Base-by-base conservation (phyloP, 1,140 invertebrate species). In the Meteorus sp. region DNA sequence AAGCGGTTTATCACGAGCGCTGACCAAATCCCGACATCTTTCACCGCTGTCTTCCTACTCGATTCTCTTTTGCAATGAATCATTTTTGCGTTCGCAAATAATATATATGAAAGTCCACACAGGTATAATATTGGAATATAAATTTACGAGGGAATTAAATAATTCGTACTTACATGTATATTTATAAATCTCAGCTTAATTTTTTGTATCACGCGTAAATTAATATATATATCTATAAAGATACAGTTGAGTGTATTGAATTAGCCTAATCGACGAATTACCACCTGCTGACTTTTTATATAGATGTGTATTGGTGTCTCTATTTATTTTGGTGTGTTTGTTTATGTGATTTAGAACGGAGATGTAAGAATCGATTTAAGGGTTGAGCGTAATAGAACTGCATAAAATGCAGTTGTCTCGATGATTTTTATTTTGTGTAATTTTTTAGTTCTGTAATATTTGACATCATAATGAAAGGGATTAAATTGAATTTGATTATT, bases 1-100 rank as follows among this genome's bases (percentile, higher is more conserved):
- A 29, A 66, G 71, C 68, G 39, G 63, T n/a, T n/a, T n/a, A n/a
- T 62, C 57, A 63, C 61, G 68, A 66, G 51, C 53, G 53, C 17
- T 45, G 60, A 29, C 60, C 67, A 59, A 71, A 72, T 71, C 43
- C 27, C 27, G 27, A 29, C 27, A 29, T 19, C 29, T 51, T 37
- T 17, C 33, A 56, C 39, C 19, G 23, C n/a, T 44, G 39, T 37
- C 43, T 54, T 37, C 13, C 51, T 41, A 29, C 27, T 29, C 27
- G 9, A 29, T 9, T 29, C 27, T 4, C 27, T 5, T 29, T 5
- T 9, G 27, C 27, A 29, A 29, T 22, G 43, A 48, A 48, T 27
- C 23, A 27, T 27, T 48, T 23, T 9, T 23, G 15, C 29, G 39
- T 41, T 33, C 39, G 44, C 44, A n/a, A 47, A 47, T 17, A n/a